Conservation (phyloP, 23 tunicate species). For the Trididemnum clinides region DNA sequence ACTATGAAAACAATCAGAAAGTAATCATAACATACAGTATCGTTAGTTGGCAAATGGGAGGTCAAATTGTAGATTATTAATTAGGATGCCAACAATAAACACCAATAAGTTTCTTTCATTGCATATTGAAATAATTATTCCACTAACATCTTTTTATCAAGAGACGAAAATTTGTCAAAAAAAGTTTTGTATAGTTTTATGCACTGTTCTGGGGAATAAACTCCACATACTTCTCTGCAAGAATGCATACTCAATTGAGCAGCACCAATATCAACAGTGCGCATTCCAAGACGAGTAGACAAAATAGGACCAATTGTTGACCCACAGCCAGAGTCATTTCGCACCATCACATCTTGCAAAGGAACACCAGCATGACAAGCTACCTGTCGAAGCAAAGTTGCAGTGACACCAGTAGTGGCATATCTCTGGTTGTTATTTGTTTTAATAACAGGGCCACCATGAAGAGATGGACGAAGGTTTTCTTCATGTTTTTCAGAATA, state of each 20-base stretch:
- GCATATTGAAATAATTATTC: too few relatives aligned
- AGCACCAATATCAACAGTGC: slow-evolving; percentile 91
- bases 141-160: slow-evolving; percentile 42
- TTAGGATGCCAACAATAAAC: too few relatives aligned
- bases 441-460: slow-evolving; percentile 93
- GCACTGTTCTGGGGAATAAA: slow-evolving; percentile 65
- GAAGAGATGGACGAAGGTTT: slow-evolving; percentile 76
- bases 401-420: slow-evolving; percentile 90
- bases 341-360: slow-evolving; percentile 97
- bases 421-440: slow-evolving; percentile 90
- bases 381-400: slow-evolving; percentile 75
- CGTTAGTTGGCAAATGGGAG: too few relatives aligned
- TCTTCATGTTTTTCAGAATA: slow-evolving; percentile 94
- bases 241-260: slow-evolving; percentile 98
- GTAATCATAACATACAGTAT: too few relatives aligned
- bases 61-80: too few relatives aligned
- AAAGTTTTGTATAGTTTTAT: slow-evolving; percentile 57
- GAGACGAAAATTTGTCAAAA: slow-evolving; percentile 66
- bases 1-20: too few relatives aligned
- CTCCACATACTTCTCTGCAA: slow-evolving; percentile 94
- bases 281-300: slow-evolving; percentile 83
- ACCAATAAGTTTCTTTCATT: too few relatives aligned
- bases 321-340: slow-evolving; percentile 95
- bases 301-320: slow-evolving; percentile 95
- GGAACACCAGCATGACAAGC: slow-evolving; percentile 75